Conservation (phyloP, 2,113 vertebrate genomes). For the Cercopithecus mona region DNA sequence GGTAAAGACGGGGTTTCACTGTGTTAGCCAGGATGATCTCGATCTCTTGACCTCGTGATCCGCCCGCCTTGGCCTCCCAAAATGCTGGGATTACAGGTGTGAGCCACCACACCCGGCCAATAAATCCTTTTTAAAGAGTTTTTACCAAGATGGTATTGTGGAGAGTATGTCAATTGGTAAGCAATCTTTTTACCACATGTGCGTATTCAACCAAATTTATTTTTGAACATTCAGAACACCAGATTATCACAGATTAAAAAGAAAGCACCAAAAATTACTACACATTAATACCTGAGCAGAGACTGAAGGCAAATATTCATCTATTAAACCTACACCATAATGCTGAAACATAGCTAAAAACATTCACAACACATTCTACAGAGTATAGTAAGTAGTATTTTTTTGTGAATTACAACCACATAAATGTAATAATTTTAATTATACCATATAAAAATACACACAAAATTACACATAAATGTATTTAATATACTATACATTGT, state of each 20-base stretch:
- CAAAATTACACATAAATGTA: slow-evolving; percentile 29
- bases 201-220: slow-evolving; percentile 79
- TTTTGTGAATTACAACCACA: slow-evolving; percentile 71
- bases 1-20: no score
- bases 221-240: slow-evolving; percentile 76
- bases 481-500: slow-evolving; percentile 49
- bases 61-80: no score
- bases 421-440: slow-evolving; percentile 57
- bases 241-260: slow-evolving; percentile 73
- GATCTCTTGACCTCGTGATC: no score
- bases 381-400: slow-evolving; percentile 73
- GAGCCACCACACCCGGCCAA: not conserved
- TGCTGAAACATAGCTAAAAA: slow-evolving; percentile 59
- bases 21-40: no score
- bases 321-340: slow-evolving; percentile 57
- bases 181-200: slow-evolving; percentile 51
- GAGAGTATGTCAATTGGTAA: not conserved
- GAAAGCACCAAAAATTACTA: slow-evolving; percentile 81
- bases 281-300: slow-evolving; percentile 83
- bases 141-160: not conserved
- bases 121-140: not conserved
- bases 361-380: slow-evolving; percentile 53
- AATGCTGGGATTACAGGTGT: no score
- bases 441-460: slow-evolving; percentile 67
- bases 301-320: slow-evolving; percentile 76